Percentiles rank a stretch among this genome's conserved stretches.
phyloP scores from a whole-genome alignment of 1,140 invertebrate genomes.

The Sminthurides bifidus region DNA sequence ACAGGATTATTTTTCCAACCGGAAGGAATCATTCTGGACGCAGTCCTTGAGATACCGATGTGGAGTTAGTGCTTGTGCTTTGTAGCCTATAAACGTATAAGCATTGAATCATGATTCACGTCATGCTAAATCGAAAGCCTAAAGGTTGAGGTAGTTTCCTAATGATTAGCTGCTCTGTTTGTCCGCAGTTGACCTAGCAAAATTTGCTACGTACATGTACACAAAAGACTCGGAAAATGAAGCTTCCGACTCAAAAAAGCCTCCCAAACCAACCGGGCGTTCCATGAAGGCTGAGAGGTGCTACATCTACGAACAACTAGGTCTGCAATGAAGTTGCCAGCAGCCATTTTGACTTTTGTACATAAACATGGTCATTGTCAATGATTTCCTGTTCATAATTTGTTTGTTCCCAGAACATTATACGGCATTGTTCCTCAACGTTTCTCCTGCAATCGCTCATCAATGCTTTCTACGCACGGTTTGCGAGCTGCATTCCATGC shows the following conservation, averaged over 20 bases:
- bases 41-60: conserved; percentile 25
- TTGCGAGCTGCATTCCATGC: conserved; percentile 20
- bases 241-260: not conserved
- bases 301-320: conserved; percentile 17
- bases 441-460: conserved; percentile 8
- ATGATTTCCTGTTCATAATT: not conserved
- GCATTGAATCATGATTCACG: no score
- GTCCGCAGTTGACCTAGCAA: no score
- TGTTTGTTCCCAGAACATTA: conserved; percentile 9
- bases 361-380: not conserved
- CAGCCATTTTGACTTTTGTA: not conserved
- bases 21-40: conserved; percentile 29
- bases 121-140: no score
- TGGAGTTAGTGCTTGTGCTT: conserved; percentile 14
- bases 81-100: not conserved
- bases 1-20: conserved; percentile 20
- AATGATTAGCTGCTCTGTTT: no score
- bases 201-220: no score
- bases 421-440: conserved; percentile 1
- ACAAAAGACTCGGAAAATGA: not conserved
- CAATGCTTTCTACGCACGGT: conserved; percentile 22
- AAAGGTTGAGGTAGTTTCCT: conserved; percentile 3
- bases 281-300: conserved; percentile 2
- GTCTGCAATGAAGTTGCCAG: not conserved
- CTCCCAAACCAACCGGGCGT: not conserved